Evolutionary conservation across 2,113 vertebrate genomes (phyloP).

Genomic region (Scophthalmus maximus): DNA sequence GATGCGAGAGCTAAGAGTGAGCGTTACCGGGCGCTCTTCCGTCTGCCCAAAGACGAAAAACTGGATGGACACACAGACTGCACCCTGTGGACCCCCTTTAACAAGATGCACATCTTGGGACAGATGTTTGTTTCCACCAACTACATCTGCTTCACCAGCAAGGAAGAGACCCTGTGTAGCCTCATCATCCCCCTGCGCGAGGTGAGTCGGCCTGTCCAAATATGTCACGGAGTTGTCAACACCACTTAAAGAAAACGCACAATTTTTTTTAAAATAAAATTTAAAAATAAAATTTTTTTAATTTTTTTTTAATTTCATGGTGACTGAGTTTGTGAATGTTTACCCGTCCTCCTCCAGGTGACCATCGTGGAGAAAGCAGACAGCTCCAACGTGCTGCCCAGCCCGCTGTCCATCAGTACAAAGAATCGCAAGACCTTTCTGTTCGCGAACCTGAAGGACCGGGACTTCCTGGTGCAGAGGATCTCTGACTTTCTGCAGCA

Average conservation of each 20-base stretch:
- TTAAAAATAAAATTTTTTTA: too few relatives aligned
- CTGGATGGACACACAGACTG: constrained; percentile 97
- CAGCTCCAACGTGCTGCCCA: constrained; percentile 95
- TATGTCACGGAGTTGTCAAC: too few relatives aligned
- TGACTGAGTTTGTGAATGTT: neutral
- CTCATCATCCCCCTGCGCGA: constrained; percentile 98
- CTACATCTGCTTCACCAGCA: constrained; percentile 99
- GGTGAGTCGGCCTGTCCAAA: constrained; percentile 80
- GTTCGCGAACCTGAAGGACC: constrained; percentile 96
- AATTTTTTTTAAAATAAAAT: too few relatives aligned
- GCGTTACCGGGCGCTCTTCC: constrained; percentile 92
- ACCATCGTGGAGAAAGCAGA: constrained; percentile 99
- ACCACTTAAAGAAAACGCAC: too few relatives aligned
- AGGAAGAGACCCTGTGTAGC: constrained; percentile 94
- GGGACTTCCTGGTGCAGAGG: constrained; percentile 97
- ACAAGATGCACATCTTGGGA: constrained; percentile 97
- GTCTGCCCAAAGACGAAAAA: constrained; percentile 96
- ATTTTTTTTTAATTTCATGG: too few relatives aligned
- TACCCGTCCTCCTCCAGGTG: constrained; percentile 81
- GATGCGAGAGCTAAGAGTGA: constrained; percentile 98
- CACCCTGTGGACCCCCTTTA: constrained; percentile 98
- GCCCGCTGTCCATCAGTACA: constrained; percentile 96
- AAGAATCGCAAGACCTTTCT: constrained; percentile 99
- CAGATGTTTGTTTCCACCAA: constrained; percentile 99
- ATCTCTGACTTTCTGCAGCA: constrained; percentile 98